Conservation (phyloP, 92 coral and sea anemone genomes). For the Phenganax marumi region DNA sequence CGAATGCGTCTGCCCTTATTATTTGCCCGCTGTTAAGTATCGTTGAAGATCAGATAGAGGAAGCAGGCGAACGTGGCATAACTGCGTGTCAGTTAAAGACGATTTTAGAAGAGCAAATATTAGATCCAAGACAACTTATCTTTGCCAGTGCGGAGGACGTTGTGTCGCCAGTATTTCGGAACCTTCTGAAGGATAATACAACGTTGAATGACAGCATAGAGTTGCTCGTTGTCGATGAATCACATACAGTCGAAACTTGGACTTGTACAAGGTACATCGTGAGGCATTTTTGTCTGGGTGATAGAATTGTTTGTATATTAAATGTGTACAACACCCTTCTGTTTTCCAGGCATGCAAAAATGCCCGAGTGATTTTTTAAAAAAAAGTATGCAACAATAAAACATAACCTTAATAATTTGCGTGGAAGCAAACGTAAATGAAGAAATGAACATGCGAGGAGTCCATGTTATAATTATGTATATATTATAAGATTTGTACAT, state of each 20-base stretch:
- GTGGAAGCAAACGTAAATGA: too few relatives aligned
- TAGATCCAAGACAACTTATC: background rate
- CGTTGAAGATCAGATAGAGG: constrained; percentile 41
- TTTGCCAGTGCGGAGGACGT: constrained; percentile 43
- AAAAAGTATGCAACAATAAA: too few relatives aligned
- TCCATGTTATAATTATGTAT: too few relatives aligned
- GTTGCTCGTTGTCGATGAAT: constrained; percentile 37
- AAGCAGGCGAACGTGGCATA: constrained; percentile 39
- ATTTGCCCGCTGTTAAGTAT: constrained; percentile 45
- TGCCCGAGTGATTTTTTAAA: too few relatives aligned
- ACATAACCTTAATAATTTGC: background rate
- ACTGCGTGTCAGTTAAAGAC: background rate
- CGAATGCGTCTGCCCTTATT: constrained; percentile 17
- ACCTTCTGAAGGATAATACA: background rate
- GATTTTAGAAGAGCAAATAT: background rate
- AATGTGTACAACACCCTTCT: background rate
- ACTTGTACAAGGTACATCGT: constrained; percentile 1
- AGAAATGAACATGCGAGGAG: too few relatives aligned
- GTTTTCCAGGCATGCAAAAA: background rate
- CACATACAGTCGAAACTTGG: constrained; percentile 44
- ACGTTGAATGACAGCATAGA: background rate
- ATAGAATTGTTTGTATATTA: background rate
- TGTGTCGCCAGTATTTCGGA: background rate
- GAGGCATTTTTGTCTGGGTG: too few relatives aligned
- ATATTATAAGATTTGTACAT: too few relatives aligned